Conservation (phyloP, 2,888 invertebrate genomes). For the Synergus itoensis region DNA sequence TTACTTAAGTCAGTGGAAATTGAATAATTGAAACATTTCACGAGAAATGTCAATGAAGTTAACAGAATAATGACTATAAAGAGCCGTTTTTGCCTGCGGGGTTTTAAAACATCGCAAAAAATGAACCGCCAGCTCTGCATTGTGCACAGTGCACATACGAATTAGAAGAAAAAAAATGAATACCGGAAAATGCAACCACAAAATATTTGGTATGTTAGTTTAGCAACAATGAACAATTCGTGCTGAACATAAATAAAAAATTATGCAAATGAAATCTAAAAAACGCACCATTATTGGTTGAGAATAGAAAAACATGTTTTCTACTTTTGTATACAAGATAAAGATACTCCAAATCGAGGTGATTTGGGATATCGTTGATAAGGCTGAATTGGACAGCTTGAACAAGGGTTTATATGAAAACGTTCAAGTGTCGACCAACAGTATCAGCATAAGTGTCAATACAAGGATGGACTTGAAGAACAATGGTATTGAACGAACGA, state of each 20-base stretch:
- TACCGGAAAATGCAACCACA: no score
- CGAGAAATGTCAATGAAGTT: neutral
- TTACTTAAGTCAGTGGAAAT: neutral
- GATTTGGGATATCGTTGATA: neutral
- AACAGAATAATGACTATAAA: neutral
- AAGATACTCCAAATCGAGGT: no score
- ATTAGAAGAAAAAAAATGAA: no score
- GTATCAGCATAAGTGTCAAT: slow-evolving; percentile 15
- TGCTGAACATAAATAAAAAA: neutral
- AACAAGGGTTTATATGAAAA: slow-evolving; percentile 45
- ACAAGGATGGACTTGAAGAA: slow-evolving; percentile 39
- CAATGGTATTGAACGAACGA: slow-evolving; percentile 35
- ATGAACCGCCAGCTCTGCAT: neutral
- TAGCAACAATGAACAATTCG: no score
- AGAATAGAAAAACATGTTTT: no score
- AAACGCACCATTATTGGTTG: neutral
- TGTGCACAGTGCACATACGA: no score
- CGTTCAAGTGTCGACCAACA: slow-evolving; percentile 10
- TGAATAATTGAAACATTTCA: neutral
- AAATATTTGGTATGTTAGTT: no score
- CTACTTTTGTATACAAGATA: no score
- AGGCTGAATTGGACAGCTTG: slow-evolving; percentile 45
- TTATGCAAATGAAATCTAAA: neutral
- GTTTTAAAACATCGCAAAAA: neutral
- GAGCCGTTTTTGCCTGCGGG: neutral